These are phyloP conservation scores for Crossocerus cetratus DNA, from an alignment of 2,888 invertebrate genomes.

Conservation along the genomic window DNA sequence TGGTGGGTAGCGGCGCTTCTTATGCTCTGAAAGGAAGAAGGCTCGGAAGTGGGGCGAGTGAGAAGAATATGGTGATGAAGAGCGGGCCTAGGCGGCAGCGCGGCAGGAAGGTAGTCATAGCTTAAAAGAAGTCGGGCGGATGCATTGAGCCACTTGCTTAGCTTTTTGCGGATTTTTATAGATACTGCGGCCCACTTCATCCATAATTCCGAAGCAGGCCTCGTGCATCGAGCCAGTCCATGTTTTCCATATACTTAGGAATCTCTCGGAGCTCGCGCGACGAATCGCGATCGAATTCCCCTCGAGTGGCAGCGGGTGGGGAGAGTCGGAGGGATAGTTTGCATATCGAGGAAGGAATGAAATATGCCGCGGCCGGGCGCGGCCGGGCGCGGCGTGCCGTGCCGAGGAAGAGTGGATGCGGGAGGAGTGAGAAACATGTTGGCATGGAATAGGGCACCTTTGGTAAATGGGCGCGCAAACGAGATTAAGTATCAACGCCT, in stretches of 20 bases:
- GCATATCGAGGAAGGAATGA: not conserved
- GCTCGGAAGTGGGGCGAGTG: constrained; percentile 15
- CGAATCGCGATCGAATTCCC: too few relatives aligned
- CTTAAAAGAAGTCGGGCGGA: not conserved
- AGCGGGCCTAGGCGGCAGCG: constrained; percentile 12
- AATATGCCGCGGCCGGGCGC: too few relatives aligned
- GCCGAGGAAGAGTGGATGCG: constrained; percentile 19
- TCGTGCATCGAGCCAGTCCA: too few relatives aligned
- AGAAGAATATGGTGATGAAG: constrained; percentile 15
- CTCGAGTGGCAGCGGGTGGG: too few relatives aligned
- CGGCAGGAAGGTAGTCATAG: not conserved
- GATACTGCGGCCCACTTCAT: not conserved
- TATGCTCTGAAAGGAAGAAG: constrained; percentile 21
- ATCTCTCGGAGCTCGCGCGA: too few relatives aligned
- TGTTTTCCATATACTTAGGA: too few relatives aligned
- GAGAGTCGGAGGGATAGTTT: not conserved
- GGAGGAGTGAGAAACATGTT: not conserved
- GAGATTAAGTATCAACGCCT: constrained; percentile 51
- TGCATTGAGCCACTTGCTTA: not conserved
- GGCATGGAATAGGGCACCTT: constrained; percentile 13
- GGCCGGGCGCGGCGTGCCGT: too few relatives aligned
- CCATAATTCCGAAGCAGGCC: not conserved
- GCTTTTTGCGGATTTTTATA: too few relatives aligned
- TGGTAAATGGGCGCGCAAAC: constrained; percentile 63
- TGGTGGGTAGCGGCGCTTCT: not conserved